These are phyloP conservation scores for Heliopora coerulea DNA, from an alignment of 92 coral and sea anemone genomes.

Conservation along the genomic window DNA sequence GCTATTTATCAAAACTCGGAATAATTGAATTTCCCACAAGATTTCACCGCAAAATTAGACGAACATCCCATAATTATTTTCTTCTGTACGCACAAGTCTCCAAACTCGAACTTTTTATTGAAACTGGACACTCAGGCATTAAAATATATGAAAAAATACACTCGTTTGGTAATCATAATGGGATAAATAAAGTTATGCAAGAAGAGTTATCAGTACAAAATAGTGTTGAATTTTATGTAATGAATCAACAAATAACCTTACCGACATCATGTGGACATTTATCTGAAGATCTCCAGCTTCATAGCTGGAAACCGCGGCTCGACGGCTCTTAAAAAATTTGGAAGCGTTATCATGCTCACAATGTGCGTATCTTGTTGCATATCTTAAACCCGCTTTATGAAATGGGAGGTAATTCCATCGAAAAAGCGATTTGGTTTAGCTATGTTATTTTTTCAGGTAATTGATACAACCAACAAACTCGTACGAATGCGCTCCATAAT, in stretches of 20 bases:
- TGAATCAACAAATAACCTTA: neutral
- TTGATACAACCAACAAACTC: neutral
- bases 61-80: no score
- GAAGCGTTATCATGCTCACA: slow-evolving; percentile 18
- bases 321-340: slow-evolving; percentile 4
- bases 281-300: slow-evolving; percentile 1
- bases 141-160: no score
- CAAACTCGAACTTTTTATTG: no score
- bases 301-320: slow-evolving; percentile 14
- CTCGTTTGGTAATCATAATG: no score
- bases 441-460: slow-evolving; percentile 39
- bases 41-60: no score
- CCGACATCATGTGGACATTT: slow-evolving; percentile 40
- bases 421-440: slow-evolving; percentile 20
- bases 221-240: no score
- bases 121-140: no score
- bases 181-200: no score
- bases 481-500: neutral
- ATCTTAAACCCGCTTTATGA: slow-evolving; percentile 40
- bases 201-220: no score
- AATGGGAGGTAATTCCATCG: slow-evolving; percentile 36
- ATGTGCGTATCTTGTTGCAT: slow-evolving; percentile 20
- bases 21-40: no score
- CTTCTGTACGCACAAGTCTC: no score
- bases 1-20: no score